Conservation (phyloP, 1,140 invertebrate genomes). For the Drosophila malerkotliana region DNA sequence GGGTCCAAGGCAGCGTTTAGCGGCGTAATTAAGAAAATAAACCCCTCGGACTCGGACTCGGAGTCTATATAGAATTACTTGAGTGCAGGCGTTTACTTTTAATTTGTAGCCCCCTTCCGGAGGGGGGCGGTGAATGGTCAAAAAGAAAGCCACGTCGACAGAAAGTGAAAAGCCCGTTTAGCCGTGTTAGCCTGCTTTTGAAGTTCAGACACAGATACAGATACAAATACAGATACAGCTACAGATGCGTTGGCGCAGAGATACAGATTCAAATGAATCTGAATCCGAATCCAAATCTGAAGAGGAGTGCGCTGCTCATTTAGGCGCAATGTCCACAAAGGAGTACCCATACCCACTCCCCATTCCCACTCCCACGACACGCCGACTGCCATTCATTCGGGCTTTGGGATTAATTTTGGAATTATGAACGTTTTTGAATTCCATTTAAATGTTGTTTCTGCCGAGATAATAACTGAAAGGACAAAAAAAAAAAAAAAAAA, state of each 20-base stretch:
- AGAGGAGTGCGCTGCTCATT: slow-evolving; percentile 61
- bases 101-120: slow-evolving; percentile 12
- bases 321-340: slow-evolving; percentile 69
- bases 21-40: slow-evolving; percentile 63
- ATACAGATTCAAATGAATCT: slow-evolving; percentile 37
- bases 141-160: slow-evolving; percentile 64
- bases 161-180: slow-evolving; percentile 36
- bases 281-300: slow-evolving; percentile 17
- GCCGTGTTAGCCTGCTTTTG: slow-evolving; percentile 9
- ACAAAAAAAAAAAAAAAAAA: neutral
- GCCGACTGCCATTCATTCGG: slow-evolving; percentile 49
- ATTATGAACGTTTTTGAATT: slow-evolving; percentile 74
- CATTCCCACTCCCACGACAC: neutral
- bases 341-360: neutral
- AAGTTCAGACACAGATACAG: slow-evolving; percentile 21
- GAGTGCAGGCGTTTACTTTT: slow-evolving; percentile 44
- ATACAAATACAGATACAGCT: neutral
- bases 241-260: slow-evolving; percentile 7
- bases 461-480: slow-evolving; percentile 59
- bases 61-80: slow-evolving; percentile 16
- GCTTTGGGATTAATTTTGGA: slow-evolving; percentile 74
- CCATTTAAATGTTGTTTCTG: slow-evolving; percentile 63
- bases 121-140: slow-evolving; percentile 40
- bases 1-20: slow-evolving; percentile 9
- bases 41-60: slow-evolving; percentile 4